phyloP scores from a whole-genome alignment of 2,113 vertebrate species.

The Donacobius atricapilla region DNA sequence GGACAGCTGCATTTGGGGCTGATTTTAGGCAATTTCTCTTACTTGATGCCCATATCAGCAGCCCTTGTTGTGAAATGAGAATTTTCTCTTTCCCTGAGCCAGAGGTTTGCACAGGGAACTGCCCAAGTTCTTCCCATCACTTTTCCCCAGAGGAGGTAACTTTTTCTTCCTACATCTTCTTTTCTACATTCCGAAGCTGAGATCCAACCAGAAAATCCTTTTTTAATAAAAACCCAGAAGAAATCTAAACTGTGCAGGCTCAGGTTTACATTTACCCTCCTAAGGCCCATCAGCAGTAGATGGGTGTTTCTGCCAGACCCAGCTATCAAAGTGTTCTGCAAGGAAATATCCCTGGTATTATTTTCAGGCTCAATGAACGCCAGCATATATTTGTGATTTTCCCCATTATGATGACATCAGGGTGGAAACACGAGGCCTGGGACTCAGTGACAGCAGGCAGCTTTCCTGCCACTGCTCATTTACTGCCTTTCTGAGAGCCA shows the following conservation, averaged over 20 bases:
- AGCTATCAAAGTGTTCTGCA: not conserved
- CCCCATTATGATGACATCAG: not conserved
- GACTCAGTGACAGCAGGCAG: not conserved
- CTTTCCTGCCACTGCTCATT: slow-evolving; percentile 1
- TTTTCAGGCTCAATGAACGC: slow-evolving; percentile 13
- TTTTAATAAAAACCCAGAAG: not conserved
- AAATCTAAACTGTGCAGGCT: not conserved
- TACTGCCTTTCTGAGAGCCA: not conserved
- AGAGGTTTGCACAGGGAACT: not conserved
- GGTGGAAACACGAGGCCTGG: not conserved
- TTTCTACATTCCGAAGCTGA: not conserved
- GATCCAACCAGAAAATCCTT: not conserved
- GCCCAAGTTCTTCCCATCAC: accelerated
- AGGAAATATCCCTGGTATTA: not conserved
- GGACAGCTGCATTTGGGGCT: not conserved
- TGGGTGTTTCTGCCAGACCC: not conserved
- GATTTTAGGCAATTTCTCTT: not conserved
- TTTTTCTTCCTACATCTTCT: not conserved
- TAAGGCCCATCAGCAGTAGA: not conserved
- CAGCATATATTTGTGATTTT: not conserved
- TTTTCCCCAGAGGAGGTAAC: not conserved
- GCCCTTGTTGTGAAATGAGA: not conserved
- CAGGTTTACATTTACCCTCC: not conserved
- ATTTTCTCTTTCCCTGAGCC: not conserved
- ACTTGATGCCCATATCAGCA: not conserved